Conservation (phyloP, 2,113 vertebrate species). For the Cygnus buccinator region DNA sequence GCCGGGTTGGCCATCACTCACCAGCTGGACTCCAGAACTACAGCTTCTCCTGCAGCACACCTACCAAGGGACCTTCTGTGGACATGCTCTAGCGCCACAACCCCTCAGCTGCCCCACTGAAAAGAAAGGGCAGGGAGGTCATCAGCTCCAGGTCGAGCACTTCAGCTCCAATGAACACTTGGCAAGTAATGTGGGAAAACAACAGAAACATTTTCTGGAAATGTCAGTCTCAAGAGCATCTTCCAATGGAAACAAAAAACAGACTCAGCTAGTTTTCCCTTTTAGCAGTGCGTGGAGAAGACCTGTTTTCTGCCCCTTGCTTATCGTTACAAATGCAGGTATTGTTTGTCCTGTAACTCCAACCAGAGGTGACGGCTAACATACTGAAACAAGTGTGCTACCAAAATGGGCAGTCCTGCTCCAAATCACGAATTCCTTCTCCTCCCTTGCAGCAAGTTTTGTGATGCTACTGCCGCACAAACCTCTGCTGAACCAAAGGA, state of each 20-base stretch:
- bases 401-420: background rate
- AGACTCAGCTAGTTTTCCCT: background rate
- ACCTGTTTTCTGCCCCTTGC: background rate
- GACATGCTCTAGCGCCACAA: background rate
- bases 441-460: background rate
- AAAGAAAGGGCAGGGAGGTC: background rate
- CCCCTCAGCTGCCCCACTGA: background rate
- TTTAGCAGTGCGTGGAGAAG: background rate
- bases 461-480: background rate
- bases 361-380: background rate
- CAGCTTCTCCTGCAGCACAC: background rate
- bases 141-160: background rate
- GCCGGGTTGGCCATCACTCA: background rate
- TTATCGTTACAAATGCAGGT: background rate
- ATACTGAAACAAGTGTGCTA: background rate
- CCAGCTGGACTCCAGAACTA: background rate
- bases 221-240: background rate
- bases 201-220: background rate
- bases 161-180: background rate
- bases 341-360: background rate
- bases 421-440: background rate
- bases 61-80: background rate
- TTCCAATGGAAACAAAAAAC: background rate
- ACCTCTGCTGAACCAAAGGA: background rate
- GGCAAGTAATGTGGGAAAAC: background rate